These are phyloP conservation scores for Parotia lawesii DNA, from an alignment of 2,113 vertebrate genomes.

Conservation along the genomic window DNA sequence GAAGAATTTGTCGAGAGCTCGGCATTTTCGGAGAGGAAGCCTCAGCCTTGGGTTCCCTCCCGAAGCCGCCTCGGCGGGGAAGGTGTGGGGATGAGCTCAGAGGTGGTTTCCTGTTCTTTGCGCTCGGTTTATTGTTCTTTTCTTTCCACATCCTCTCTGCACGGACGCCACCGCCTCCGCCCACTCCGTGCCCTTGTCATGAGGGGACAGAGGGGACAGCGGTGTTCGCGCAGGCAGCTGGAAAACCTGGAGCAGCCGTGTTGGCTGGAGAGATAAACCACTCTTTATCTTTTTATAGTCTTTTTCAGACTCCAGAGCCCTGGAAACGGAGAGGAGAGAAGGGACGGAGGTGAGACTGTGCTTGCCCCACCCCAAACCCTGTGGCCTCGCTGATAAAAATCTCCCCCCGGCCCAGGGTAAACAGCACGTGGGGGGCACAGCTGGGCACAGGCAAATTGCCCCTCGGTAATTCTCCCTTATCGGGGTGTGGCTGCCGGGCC, in stretches of 20 bases:
- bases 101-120: constrained; percentile 29
- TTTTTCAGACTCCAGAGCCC: not conserved
- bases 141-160: constrained; percentile 11
- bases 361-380: not conserved
- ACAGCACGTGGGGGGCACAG: not conserved
- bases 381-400: not conserved
- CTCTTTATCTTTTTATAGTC: no score
- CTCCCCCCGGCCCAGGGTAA: not conserved
- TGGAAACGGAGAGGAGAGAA: not conserved
- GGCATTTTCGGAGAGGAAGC: accelerated
- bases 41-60: not conserved
- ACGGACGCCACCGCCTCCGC: not conserved
- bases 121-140: not conserved
- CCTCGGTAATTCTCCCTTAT: not conserved
- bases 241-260: not conserved
- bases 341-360: not conserved
- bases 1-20: not conserved
- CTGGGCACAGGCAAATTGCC: not conserved
- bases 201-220: not conserved
- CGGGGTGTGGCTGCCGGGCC: not conserved
- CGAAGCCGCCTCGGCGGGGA: not conserved
- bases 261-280: not conserved
- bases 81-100: not conserved
- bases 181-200: not conserved
- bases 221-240: not conserved